Base-by-base conservation (phyloP, 2,113 vertebrate species). In the Dermatemys mawii region DNA sequence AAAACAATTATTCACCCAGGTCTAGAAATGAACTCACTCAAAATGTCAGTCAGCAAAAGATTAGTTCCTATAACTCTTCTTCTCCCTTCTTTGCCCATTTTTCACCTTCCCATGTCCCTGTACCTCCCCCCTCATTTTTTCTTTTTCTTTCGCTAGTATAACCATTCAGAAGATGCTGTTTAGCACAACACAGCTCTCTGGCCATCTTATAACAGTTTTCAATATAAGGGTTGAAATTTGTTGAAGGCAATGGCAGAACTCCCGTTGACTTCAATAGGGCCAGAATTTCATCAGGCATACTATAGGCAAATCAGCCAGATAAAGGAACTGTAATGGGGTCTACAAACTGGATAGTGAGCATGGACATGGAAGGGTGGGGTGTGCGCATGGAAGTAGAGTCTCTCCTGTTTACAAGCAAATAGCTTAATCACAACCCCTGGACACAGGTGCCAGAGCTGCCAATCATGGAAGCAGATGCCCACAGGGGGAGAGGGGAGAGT, bases 321-420 rank as follows among this genome's bases (percentile, higher is more conserved):
- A 73, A 95, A 96, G 90, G 88, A 96, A 90, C 46, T 83, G 90
- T 83, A 83, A 82, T 94, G 94, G 87, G 60, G 19, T 22, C n/a
- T 38, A 70, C n/a, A 38, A 21, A 67, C 8, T 19, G 17, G 4
- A n/a, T 21, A 19, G 32, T 35, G 32, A n/a, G 17, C 35, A n/a
- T 67, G 35, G 4, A 35, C 60, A 57, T 63, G 63, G 35, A 4
- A 9, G 4, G 0, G 6, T 8, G 4, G 2, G 16, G 35, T 4
- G 55, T 32, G 27, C 21, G 21, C 21, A 53, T 5, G 19, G 32
- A 19, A 70, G n/a, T 19, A 70, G 17, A 38, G n/a, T 38, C 9
- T n/a, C 60, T 67, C 35, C 19, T 38, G 17, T 67, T 8, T 35
- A 67, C 5, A 19, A 67, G 35, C 63, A 38, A 67, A 38, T 35